Evolutionary conservation across 2,113 vertebrate genomes (phyloP).

Genomic region (Ploceus nigricollis): DNA sequence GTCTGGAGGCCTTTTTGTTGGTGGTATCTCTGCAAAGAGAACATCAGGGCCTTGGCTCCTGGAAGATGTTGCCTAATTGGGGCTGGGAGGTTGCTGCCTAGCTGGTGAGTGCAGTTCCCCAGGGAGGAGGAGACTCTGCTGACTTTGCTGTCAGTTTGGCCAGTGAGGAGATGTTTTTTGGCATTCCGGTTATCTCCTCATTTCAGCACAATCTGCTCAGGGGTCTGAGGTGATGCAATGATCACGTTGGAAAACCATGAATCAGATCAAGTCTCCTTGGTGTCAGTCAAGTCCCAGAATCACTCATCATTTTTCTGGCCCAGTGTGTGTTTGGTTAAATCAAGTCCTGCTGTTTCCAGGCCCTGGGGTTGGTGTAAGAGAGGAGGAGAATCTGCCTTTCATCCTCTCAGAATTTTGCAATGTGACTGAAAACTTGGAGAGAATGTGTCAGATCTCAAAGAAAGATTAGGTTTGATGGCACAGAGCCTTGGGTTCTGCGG

Average conservation of each 20-base stretch:
- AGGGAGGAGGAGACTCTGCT: not conserved
- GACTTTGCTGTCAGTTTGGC: not conserved
- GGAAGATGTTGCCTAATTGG: not conserved
- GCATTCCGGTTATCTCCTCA: not conserved
- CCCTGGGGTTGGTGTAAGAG: constrained; percentile 13
- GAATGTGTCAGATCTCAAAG: constrained; percentile 36
- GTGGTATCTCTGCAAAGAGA: not conserved
- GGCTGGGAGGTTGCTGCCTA: not conserved
- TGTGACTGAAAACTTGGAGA: constrained; percentile 32
- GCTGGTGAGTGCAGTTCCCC: not conserved
- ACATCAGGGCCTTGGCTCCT: not conserved
- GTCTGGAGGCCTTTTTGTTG: not conserved
- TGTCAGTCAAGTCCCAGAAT: not conserved
- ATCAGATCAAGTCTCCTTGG: not conserved
- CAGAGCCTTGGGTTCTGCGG: constrained; percentile 1
- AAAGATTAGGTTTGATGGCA: constrained; percentile 29
- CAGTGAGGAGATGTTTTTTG: not conserved
- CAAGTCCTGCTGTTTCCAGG: constrained; percentile 39
- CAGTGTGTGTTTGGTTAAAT: constrained; percentile 26
- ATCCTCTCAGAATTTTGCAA: constrained; percentile 38
- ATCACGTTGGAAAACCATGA: not conserved
- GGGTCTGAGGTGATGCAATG: not conserved
- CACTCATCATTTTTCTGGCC: constrained; percentile 16
- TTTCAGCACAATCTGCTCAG: not conserved
- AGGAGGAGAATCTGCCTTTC: constrained; percentile 24